Conservation (phyloP, 2,113 vertebrate genomes). For the Lagopus leucura region DNA sequence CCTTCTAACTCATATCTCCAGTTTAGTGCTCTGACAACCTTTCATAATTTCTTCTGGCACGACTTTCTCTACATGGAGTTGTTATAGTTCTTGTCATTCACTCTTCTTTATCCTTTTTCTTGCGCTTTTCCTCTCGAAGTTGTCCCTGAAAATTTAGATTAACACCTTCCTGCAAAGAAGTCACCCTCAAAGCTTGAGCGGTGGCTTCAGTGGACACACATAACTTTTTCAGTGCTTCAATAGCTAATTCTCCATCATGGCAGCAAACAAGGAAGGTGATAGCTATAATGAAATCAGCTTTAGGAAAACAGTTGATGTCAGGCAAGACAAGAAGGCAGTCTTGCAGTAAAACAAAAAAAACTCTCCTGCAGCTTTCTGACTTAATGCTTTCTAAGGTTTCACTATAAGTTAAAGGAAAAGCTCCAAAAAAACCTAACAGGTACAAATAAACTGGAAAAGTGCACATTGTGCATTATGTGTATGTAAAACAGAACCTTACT, state of each 20-base stretch:
- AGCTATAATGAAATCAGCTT: background rate
- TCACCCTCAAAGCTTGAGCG: background rate
- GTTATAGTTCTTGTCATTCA: background rate
- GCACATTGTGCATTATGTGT: background rate
- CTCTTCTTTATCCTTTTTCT: background rate
- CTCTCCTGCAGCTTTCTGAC: background rate
- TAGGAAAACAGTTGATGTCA: background rate
- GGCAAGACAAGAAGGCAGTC: background rate
- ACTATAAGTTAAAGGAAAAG: background rate
- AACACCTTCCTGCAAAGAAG: background rate
- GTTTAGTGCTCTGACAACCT: background rate
- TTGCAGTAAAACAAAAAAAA: background rate
- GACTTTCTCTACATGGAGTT: background rate
- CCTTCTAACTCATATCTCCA: background rate
- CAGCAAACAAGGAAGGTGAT: background rate
- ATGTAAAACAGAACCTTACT: background rate
- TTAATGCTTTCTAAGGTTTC: background rate
- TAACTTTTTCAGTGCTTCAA: background rate
- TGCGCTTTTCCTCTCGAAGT: background rate
- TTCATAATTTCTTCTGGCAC: background rate
- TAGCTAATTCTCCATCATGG: background rate
- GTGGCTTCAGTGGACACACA: background rate
- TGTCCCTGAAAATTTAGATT: background rate
- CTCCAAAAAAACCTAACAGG: background rate
- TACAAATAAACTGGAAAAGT: background rate